Percentiles rank a stretch among this genome's conserved stretches.
These are phyloP conservation scores for Nowickia ferox DNA, from an alignment of 2,888 invertebrate species.

Conservation along the genomic window DNA sequence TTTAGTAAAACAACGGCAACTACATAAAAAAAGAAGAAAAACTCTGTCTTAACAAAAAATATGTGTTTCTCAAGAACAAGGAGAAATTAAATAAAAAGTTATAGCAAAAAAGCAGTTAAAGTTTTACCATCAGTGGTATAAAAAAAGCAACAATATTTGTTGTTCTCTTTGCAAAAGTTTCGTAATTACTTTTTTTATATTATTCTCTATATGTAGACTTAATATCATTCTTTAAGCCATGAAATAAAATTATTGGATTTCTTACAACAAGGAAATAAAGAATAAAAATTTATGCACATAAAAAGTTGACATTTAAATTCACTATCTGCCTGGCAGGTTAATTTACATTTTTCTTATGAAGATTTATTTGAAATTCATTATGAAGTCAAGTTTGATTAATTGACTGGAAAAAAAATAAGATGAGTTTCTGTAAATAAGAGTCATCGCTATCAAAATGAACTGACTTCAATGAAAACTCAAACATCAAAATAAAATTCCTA, in stretches of 20 bases:
- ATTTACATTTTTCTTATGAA: slow-evolving; percentile 13
- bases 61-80: slow-evolving; percentile 6
- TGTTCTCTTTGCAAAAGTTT: neutral
- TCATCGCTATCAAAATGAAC: too few relatives aligned
- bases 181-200: neutral
- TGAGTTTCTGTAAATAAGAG: neutral
- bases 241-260: neutral
- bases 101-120: slow-evolving; percentile 10
- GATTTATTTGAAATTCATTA: neutral
- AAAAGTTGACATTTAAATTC: slow-evolving; percentile 32
- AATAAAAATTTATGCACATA: neutral
- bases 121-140: neutral
- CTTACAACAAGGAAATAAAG: neutral
- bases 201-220: neutral
- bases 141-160: slow-evolving; percentile 1
- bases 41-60: slow-evolving; percentile 5
- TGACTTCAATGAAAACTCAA: too few relatives aligned
- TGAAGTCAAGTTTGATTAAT: neutral
- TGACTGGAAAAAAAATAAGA: neutral
- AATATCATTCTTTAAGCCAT: neutral
- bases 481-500: too few relatives aligned
- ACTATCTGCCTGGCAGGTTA: neutral
- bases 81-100: slow-evolving; percentile 35
- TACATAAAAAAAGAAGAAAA: neutral
- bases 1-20: neutral